These are phyloP conservation scores for Brenthis ino DNA, from an alignment of 2,888 invertebrate genomes.

Conservation along the genomic window DNA sequence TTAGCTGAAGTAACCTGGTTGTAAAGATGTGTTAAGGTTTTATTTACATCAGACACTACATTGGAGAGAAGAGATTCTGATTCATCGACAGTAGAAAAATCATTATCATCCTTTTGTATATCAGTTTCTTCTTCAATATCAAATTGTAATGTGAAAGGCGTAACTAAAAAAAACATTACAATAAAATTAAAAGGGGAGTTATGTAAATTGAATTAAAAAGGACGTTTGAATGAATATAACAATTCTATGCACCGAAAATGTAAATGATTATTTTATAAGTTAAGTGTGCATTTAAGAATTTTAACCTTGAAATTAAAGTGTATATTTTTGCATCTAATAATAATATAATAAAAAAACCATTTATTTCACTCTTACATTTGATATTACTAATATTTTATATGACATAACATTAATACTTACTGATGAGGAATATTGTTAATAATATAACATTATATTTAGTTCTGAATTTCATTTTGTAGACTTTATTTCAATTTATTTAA, in stretches of 20 bases:
- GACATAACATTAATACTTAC: slow-evolving; percentile 9
- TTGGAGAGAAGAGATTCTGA: slow-evolving; percentile 73
- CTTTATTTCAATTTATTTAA: neutral
- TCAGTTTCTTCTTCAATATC: slow-evolving; percentile 65
- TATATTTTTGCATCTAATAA: neutral
- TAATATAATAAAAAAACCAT: slow-evolving; percentile 8
- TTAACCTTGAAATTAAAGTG: slow-evolving; percentile 1
- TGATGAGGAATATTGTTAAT: slow-evolving; percentile 11
- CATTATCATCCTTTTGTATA: slow-evolving; percentile 53
- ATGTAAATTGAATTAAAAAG: too few relatives aligned
- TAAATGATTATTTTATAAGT: neutral
- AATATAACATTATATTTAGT: slow-evolving; percentile 4
- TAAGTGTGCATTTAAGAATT: neutral
- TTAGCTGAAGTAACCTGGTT: slow-evolving; percentile 74
- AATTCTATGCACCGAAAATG: too few relatives aligned
- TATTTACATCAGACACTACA: slow-evolving; percentile 74
- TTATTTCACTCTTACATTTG: neutral
- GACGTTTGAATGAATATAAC: too few relatives aligned
- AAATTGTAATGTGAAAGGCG: slow-evolving; percentile 49
- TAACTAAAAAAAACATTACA: slow-evolving; percentile 21
- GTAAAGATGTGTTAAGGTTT: slow-evolving; percentile 70
- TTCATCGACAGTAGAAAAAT: slow-evolving; percentile 72
- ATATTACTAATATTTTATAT: neutral
- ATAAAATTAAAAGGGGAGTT: too few relatives aligned
- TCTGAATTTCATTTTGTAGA: neutral